Evolutionary conservation across 1,140 invertebrate genomes (phyloP), one percentile per base, ranked within the genome.

Genomic region (Oryzaephilus surinamensis): DNA sequence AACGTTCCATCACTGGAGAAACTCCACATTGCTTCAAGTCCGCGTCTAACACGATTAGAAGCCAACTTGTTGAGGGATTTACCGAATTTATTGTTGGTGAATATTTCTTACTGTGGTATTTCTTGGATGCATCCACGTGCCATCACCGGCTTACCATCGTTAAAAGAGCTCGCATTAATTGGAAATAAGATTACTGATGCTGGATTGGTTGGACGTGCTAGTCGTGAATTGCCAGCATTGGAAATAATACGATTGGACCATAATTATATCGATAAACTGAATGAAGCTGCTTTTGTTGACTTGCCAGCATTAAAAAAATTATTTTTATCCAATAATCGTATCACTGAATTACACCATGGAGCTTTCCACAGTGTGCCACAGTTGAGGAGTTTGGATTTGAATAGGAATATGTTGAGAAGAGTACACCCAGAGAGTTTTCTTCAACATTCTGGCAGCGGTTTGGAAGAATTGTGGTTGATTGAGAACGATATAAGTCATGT

Each of bases 381-480:
- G 17, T 60, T 92, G 26, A 73, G 76, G 48, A 72, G 72, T 1
- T 61, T 90, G 2, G 79, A 89, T 54, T 62, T 92, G 36, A 85
- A 81, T 57, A 72, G 79, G 39, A 92, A 92, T 61, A 63, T 72
- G 11, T 73, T 92, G n/a, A 69, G 74, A 14, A 69, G 77, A 37
- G 74, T 90, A 17, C 81, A 88, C 52, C 81, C 83, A 1, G 81
- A 87, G 51, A 81, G 84, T 41, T 82, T 89, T 59, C 63, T 83
- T 2, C 81, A 84, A 43, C 66, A 76, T 26, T 75, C 73, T 0
- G 73, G 72, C 4, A 80, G 73, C 46, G 71, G 73, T 6, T 63
- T 90, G 14, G 84, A 89, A 58, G 81, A 87, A 50, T 57, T 91
- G 8, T 77, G 72, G 63, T 61, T 88, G 4, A 74, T 79, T 11